These are phyloP conservation scores for Pristionchus japonicus DNA, from an alignment of 2,888 invertebrate genomes.

Conservation along the genomic window DNA sequence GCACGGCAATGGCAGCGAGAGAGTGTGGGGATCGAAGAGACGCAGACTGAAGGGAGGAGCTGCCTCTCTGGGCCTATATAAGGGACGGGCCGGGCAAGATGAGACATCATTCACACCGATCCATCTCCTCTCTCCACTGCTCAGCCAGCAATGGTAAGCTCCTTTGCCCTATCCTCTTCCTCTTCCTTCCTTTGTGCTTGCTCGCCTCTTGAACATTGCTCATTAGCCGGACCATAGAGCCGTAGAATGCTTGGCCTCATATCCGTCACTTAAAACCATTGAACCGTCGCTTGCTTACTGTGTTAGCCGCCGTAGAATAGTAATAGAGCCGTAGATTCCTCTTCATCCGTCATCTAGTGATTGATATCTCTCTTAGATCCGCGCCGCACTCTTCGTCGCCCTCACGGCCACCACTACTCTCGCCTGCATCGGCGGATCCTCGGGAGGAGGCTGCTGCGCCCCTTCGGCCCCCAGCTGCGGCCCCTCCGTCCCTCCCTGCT, in stretches of 20 bases:
- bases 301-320: too few relatives aligned
- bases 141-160: slow-evolving; percentile 45
- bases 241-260: not conserved
- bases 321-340: not conserved
- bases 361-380: not conserved
- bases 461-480: not conserved
- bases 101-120: slow-evolving; percentile 20
- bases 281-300: too few relatives aligned
- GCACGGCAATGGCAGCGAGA: not conserved
- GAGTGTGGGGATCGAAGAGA: slow-evolving; percentile 9
- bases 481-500: slow-evolving; percentile 44
- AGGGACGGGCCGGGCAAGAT: not conserved
- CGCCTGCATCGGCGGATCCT: slow-evolving; percentile 49
- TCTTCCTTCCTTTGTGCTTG: not conserved
- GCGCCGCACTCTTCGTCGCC: slow-evolving; percentile 49
- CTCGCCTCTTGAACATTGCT: not conserved
- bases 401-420: slow-evolving; percentile 51
- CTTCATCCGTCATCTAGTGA: not conserved
- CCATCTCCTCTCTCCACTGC: not conserved
- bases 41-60: not conserved
- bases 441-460: slow-evolving; percentile 14
- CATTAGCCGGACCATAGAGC: not conserved
- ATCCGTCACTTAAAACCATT: not conserved
- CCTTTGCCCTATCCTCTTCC: not conserved
- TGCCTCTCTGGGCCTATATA: not conserved